These are phyloP conservation scores for Lacanobia wlatinum DNA, from an alignment of 2,888 invertebrate genomes.

Conservation along the genomic window DNA sequence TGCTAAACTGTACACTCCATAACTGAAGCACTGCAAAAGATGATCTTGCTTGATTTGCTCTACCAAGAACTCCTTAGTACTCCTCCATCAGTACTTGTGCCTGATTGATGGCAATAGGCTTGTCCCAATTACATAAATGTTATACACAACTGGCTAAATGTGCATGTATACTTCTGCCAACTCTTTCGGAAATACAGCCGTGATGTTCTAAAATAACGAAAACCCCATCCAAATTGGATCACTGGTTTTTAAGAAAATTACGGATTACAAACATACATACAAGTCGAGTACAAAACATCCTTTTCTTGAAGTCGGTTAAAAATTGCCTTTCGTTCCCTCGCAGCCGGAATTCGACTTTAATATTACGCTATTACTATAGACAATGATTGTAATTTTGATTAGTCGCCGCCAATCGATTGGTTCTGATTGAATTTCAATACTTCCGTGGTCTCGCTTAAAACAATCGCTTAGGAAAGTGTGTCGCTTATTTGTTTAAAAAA, in stretches of 20 bases:
- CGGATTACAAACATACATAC: too few species aligned
- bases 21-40: too few species aligned
- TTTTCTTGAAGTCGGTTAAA: constrained; percentile 47
- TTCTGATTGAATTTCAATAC: constrained; percentile 64
- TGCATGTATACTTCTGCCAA: too few species aligned
- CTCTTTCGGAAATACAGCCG: neutral
- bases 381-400: constrained; percentile 60
- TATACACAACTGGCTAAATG: neutral
- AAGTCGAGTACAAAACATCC: too few species aligned
- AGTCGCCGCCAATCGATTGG: constrained; percentile 67
- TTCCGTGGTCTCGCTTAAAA: constrained; percentile 58
- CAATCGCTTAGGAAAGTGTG: constrained; percentile 65
- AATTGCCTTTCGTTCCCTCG: constrained; percentile 69
- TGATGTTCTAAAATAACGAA: neutral
- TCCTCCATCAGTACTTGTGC: neutral
- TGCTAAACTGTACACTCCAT: too few species aligned
- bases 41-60: too few species aligned
- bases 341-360: constrained; percentile 44
- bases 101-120: neutral
- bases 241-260: too few species aligned
- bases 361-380: constrained; percentile 59
- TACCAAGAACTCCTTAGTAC: too few species aligned
- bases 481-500: constrained; percentile 58
- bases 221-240: too few species aligned
- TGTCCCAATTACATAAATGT: neutral